Conservation (phyloP, 2,797 vertebrate genomes). For the Cyprinella venusta region DNA sequence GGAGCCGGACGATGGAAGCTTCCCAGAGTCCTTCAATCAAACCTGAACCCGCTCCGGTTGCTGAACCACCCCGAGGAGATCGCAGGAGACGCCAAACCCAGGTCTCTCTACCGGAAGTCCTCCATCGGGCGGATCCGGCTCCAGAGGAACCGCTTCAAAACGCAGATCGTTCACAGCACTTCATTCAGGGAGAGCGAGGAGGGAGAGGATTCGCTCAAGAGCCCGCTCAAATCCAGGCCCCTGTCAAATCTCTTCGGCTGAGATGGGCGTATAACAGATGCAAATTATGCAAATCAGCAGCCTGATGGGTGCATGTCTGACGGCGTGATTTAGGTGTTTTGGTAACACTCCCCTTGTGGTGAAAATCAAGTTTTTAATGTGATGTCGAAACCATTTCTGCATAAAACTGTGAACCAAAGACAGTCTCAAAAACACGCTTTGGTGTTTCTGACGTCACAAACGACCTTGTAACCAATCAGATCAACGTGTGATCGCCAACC, state of each 20-base stretch:
- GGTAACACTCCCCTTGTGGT: not conserved
- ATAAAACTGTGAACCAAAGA: too few species aligned
- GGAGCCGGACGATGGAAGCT: slow-evolving; percentile 84
- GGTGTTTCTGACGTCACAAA: too few species aligned
- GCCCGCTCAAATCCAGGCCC: slow-evolving; percentile 85
- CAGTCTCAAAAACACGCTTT: too few species aligned
- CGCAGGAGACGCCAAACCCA: slow-evolving; percentile 67
- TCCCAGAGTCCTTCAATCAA: slow-evolving; percentile 86
- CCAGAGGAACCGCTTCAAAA: slow-evolving; percentile 88
- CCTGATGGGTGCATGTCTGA: too few species aligned
- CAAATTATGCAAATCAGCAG: not conserved
- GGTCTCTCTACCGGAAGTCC: slow-evolving; percentile 84
- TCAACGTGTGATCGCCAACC: too few species aligned
- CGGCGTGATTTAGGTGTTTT: not conserved
- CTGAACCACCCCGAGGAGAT: slow-evolving; percentile 76
- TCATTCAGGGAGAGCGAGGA: slow-evolving; percentile 84
- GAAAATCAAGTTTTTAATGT: too few species aligned
- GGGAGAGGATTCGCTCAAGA: slow-evolving; percentile 78
- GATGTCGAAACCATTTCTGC: too few species aligned
- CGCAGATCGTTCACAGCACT: slow-evolving; percentile 94
- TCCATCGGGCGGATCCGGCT: slow-evolving; percentile 85
- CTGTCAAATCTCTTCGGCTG: slow-evolving; percentile 94
- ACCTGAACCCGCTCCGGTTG: slow-evolving; percentile 85
- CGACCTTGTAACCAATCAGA: too few species aligned
- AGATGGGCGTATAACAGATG: slow-evolving; percentile 11